Evolutionary conservation across 2,113 vertebrate genomes (phyloP), one percentile per base, ranked within the genome.

Genomic region (Rhipidura dahli): DNA sequence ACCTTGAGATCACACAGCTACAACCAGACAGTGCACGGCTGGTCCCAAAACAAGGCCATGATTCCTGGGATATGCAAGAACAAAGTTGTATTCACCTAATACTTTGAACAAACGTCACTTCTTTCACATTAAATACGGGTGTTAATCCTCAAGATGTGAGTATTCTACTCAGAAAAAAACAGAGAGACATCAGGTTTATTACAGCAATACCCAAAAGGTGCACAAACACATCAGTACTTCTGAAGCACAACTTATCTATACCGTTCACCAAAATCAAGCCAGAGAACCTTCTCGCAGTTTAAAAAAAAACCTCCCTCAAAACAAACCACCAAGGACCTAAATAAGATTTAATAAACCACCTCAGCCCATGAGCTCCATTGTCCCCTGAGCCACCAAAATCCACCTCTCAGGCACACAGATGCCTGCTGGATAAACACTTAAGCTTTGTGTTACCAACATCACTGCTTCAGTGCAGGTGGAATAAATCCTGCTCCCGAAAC

Each of bases 161-260:
- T 13, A 35, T 20, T 72, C 37, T 51, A 61, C 33, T 47, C 20
- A 22, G 23, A 18, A 27, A 31, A 44, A 26, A 12, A 2, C 15
- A 50, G 5, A 26, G 14, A 49, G 1, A 27, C 50, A 26, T 12
- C 17, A 47, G 45, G 11, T 40, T 53, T 47, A 22, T 5, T 15
- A 9, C 23, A 79, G 23, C 13, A 56, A 22, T n/a, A 44, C 12
- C 7, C 33, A 6, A 9, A 40, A 51, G n/a, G 31, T 7, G 8
- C 26, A 39, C 9, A 23, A 44, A 37, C 7, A 42, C 37, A 10
- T 13, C 31, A 11, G 2, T 0, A 2, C 31, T 39, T 22, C 72
- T 28, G 11, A 57, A 53, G 54, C 12, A 3, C 7, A 44, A 8
- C 11, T 24, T 37, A 17, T 0, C 2, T 6, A 17, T 0, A 1